A percentile compares a stretch with the other conserved stretches of the same genome.
These are phyloP conservation scores for Nansenia antarctica DNA, from an alignment of 2,113 vertebrate species.

Conservation along the genomic window DNA sequence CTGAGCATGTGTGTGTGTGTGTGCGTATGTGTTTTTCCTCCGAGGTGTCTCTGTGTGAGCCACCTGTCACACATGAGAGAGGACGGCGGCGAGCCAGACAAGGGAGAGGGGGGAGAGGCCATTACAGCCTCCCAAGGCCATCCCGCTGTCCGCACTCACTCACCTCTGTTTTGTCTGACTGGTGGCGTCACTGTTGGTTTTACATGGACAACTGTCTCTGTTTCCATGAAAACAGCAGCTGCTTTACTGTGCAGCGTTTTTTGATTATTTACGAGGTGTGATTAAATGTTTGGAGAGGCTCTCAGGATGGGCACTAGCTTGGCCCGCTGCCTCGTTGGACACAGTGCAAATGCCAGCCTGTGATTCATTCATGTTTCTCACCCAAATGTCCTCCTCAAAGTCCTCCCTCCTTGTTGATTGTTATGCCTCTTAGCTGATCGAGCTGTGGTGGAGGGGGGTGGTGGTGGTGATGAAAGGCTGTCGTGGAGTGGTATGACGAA, in stretches of 20 bases:
- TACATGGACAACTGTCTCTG: background rate
- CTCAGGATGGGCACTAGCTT: conserved; percentile 26
- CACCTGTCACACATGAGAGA: conserved; percentile 20
- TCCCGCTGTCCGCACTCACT: background rate
- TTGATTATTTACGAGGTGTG: conserved; percentile 24
- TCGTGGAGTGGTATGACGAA: background rate
- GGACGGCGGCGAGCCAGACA: background rate
- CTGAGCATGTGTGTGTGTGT: background rate
- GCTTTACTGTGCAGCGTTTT: background rate
- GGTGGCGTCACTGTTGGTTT: background rate
- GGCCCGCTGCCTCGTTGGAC: conserved; percentile 3
- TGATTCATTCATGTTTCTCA: conserved; percentile 13
- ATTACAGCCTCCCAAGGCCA: background rate
- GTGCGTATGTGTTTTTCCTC: conserved; percentile 11
- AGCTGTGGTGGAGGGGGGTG: conserved; percentile 8
- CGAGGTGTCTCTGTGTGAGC: background rate
- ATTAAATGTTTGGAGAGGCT: conserved; percentile 20
- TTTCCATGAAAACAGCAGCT: conserved; percentile 1
- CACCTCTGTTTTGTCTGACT: background rate
- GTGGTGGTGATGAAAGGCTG: background rate
- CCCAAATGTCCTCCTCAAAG: background rate
- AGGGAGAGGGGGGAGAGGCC: background rate
- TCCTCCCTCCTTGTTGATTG: conserved; percentile 19
- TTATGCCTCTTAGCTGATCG: conserved; percentile 14
- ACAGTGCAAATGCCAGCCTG: conserved; percentile 2